phyloP scores from a whole-genome alignment of 1,140 invertebrate species.

The Trichonephila clavipes region DNA sequence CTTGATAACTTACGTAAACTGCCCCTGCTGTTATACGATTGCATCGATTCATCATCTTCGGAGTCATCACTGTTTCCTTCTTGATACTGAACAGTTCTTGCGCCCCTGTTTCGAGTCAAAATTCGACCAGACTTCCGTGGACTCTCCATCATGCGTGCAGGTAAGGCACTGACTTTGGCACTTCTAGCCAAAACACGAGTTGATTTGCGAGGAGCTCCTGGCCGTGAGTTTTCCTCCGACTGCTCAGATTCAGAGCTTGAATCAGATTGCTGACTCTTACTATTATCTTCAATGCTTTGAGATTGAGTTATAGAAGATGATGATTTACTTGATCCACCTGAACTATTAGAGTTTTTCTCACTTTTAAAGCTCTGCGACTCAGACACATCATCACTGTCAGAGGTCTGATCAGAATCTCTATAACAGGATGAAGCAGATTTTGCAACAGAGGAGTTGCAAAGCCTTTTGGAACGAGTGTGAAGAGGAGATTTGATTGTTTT shows the following conservation, averaged over 20 bases:
- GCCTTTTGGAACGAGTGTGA: not conserved
- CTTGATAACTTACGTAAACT: constrained; percentile 90
- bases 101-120: constrained; percentile 78
- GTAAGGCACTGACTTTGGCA: not conserved
- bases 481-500: not conserved
- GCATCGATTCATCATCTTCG: constrained; percentile 73
- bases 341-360: constrained; percentile 41
- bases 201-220: not conserved
- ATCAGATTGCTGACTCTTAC: not conserved
- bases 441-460: not conserved
- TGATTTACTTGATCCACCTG: constrained; percentile 5
- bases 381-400: constrained; percentile 50
- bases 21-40: constrained; percentile 90
- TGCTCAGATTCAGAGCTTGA: constrained; percentile 54
- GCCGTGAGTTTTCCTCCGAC: not conserved
- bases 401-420: not conserved
- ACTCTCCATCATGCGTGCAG: not conserved
- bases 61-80: not conserved
- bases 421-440: not conserved
- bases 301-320: not conserved
- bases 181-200: not conserved
- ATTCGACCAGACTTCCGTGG: not conserved
- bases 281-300: not conserved
- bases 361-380: constrained; percentile 16
- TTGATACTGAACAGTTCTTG: constrained; percentile 54